Evolutionary conservation across 2,888 invertebrate species (phyloP).

Genomic region (Epirrhoe alternata): DNA sequence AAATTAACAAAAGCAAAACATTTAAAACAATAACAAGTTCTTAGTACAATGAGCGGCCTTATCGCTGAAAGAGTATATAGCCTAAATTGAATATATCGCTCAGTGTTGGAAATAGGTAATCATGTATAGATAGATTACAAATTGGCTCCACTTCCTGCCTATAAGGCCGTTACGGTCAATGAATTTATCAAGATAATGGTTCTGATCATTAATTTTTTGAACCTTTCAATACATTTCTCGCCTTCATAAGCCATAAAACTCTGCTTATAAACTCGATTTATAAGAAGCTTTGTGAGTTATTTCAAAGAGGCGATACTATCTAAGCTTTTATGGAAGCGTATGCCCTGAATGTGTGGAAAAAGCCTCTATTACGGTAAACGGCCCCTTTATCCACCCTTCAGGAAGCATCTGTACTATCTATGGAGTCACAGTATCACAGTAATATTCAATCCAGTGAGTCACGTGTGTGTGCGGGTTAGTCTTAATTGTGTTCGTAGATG

Average conservation of each 20-base stretch:
- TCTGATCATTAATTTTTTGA: constrained; percentile 29
- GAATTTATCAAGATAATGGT: constrained; percentile 19
- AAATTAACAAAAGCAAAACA: too few relatives aligned
- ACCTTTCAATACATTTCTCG: not conserved
- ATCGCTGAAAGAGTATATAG: too few relatives aligned
- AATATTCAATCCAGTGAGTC: constrained; percentile 51
- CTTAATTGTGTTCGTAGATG: too few relatives aligned
- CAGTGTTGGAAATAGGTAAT: constrained; percentile 16
- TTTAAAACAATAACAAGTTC: too few relatives aligned
- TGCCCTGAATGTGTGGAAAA: constrained; percentile 38
- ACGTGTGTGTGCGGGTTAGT: constrained; percentile 36
- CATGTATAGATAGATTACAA: constrained; percentile 54
- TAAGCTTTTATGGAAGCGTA: constrained; percentile 29
- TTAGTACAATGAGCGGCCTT: too few relatives aligned
- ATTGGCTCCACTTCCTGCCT: constrained; percentile 66
- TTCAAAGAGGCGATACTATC: constrained; percentile 26
- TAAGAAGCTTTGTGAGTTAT: constrained; percentile 15
- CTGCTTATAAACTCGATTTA: constrained; percentile 14
- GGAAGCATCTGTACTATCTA: constrained; percentile 37
- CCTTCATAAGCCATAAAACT: constrained; percentile 8
- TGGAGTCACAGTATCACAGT: constrained; percentile 21
- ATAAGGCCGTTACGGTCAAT: constrained; percentile 37
- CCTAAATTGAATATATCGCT: constrained; percentile 19
- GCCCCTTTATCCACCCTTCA: constrained; percentile 40
- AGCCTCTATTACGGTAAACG: constrained; percentile 41